A percentile compares a stretch with the other conserved stretches of the same genome.
Conservation (phyloP, 2,888 invertebrate genomes). For the Osmoderma eremita region DNA sequence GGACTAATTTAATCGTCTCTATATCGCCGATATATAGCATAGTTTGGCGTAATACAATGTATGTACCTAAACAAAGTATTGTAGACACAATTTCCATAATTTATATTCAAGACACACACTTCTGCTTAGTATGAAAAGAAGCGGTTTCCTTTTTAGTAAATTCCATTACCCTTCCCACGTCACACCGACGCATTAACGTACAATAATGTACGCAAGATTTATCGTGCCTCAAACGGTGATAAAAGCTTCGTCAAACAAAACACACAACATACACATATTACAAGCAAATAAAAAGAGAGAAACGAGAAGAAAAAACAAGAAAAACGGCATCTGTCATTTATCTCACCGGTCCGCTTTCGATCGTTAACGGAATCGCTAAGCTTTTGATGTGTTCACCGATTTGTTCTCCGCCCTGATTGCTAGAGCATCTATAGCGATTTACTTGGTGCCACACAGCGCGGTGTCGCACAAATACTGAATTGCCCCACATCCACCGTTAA, state of each 20-base stretch:
- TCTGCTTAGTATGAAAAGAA: conserved; percentile 11
- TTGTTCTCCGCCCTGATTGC: conserved; percentile 3
- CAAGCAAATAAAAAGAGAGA: not conserved
- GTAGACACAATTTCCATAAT: not conserved
- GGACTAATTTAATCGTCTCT: too few relatives aligned
- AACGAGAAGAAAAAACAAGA: not conserved
- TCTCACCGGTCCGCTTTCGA: not conserved
- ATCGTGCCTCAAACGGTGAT: not conserved
- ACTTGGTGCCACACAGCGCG: not conserved
- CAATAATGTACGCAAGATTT: conserved; percentile 18
- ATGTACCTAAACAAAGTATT: not conserved
- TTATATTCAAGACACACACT: not conserved
- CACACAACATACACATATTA: too few relatives aligned
- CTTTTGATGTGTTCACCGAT: conserved; percentile 6
- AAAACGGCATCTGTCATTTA: not conserved
- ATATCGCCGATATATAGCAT: too few relatives aligned
- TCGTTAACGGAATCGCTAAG: conserved; percentile 12
- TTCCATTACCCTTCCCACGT: not conserved
- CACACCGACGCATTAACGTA: not conserved
- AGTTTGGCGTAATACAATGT: too few relatives aligned
- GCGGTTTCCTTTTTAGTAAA: conserved; percentile 7
- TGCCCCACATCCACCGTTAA: conserved; percentile 10
- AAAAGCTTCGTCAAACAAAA: conserved; percentile 11
- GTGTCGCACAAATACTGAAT: conserved; percentile 8
- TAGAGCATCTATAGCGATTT: conserved; percentile 9